Evolutionary conservation across 2,888 invertebrate species (phyloP).

Genomic region (Chrysolina oricalcia): DNA sequence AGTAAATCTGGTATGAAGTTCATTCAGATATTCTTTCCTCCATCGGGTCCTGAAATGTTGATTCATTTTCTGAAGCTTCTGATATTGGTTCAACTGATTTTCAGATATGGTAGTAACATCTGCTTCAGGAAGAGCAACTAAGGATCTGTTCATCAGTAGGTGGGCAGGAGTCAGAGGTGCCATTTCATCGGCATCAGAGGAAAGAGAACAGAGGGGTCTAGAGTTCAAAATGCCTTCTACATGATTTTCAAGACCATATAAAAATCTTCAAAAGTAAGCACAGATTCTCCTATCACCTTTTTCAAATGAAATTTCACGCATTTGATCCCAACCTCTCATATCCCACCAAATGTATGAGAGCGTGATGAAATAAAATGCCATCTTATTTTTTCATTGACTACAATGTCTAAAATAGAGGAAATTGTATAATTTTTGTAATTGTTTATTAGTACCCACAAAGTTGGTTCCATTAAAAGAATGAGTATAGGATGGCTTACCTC

Average conservation of each 20-base stretch:
- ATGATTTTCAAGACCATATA: slow-evolving; percentile 47
- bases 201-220: too few species aligned
- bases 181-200: too few species aligned
- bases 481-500: too few species aligned
- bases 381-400: too few species aligned
- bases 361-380: slow-evolving; percentile 57
- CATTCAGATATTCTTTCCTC: slow-evolving; percentile 46
- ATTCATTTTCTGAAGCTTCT: too few species aligned
- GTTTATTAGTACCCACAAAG: slow-evolving; percentile 51
- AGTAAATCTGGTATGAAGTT: slow-evolving; percentile 47
- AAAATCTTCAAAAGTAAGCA: slow-evolving; percentile 46
- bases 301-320: too few species aligned
- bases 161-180: too few species aligned
- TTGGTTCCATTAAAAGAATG: slow-evolving; percentile 53
- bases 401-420: slow-evolving; percentile 20
- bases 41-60: slow-evolving; percentile 27
- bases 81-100: too few species aligned
- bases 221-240: slow-evolving; percentile 52
- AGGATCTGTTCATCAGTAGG: slow-evolving; percentile 42
- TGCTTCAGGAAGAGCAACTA: slow-evolving; percentile 45
- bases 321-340: slow-evolving; percentile 52
- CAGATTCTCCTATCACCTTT: slow-evolving; percentile 35
- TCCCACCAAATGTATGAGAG: slow-evolving; percentile 53
- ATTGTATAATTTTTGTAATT: slow-evolving; percentile 41
- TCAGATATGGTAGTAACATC: too few species aligned